These are phyloP conservation scores for Amniataba percoides DNA, from an alignment of 2,797 vertebrate genomes.

Conservation along the genomic window DNA sequence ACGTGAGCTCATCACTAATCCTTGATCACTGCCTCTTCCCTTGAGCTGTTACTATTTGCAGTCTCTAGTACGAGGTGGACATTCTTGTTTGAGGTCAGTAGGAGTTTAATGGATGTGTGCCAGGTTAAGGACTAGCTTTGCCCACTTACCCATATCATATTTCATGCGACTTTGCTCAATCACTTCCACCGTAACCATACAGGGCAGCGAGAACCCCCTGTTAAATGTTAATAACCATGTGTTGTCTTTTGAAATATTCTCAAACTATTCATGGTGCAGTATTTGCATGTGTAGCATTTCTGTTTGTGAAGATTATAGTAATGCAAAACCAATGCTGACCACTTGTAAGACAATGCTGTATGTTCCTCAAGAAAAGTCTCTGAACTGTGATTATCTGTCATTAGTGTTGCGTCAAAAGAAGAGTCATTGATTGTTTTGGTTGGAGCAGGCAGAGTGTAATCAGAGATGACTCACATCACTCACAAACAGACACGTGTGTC, in stretches of 20 bases:
- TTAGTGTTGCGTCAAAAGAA: slow-evolving; percentile 2
- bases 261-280: slow-evolving; percentile 7
- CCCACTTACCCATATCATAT: slow-evolving; percentile 27
- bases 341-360: neutral
- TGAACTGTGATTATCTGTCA: slow-evolving; percentile 32
- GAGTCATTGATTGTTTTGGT: slow-evolving; percentile 2
- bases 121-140: slow-evolving; percentile 33
- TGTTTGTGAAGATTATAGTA: neutral
- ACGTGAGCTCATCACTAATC: slow-evolving; percentile 30
- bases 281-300: neutral
- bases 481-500: slow-evolving; percentile 2
- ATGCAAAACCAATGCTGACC: slow-evolving; percentile 8
- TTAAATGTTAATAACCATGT: neutral
- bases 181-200: slow-evolving; percentile 20
- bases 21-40: slow-evolving; percentile 1
- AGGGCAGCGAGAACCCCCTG: slow-evolving; percentile 10
- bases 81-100: slow-evolving; percentile 48
- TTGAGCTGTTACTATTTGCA: slow-evolving; percentile 46
- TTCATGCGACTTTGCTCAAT: slow-evolving; percentile 14
- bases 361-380: slow-evolving; percentile 4
- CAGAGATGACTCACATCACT: slow-evolving; percentile 19
- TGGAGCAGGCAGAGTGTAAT: slow-evolving; percentile 20
- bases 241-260: slow-evolving; percentile 5
- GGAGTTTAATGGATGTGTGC: slow-evolving; percentile 47
- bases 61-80: slow-evolving; percentile 33